These are phyloP conservation scores for Ectemnius cavifrons DNA, from an alignment of 2,888 invertebrate species.

Conservation along the genomic window DNA sequence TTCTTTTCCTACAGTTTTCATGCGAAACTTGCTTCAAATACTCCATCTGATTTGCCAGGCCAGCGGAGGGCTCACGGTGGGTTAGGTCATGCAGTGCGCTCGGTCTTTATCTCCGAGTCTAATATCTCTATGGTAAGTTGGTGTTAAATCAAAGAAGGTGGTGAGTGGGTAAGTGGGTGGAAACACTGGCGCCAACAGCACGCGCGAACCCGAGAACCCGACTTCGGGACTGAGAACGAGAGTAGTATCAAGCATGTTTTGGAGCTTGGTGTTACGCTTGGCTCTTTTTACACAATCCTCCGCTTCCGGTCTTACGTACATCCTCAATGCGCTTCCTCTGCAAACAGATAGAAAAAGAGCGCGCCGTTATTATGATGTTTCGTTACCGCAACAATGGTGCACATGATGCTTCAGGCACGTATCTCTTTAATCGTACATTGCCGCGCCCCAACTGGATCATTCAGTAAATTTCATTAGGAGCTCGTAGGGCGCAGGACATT, in stretches of 20 bases:
- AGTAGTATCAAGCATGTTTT: constrained; percentile 32
- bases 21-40: constrained; percentile 62
- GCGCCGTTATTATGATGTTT: constrained; percentile 34
- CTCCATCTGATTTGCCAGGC: constrained; percentile 44
- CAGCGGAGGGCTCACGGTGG: constrained; percentile 13
- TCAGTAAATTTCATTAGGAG: not conserved
- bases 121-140: too few species aligned
- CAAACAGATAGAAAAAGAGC: constrained; percentile 80
- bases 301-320: constrained; percentile 81
- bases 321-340: constrained; percentile 90
- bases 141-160: too few species aligned
- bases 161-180: too few species aligned
- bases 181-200: too few species aligned
- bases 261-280: constrained; percentile 38
- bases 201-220: too few species aligned
- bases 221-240: too few species aligned
- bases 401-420: constrained; percentile 43
- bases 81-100: constrained; percentile 5
- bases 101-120: too few species aligned
- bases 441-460: not conserved
- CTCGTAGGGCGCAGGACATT: too few species aligned
- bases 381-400: not conserved
- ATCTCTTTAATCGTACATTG: too few species aligned
- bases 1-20: constrained; percentile 89
- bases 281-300: constrained; percentile 15